Percentiles rank a stretch among this genome's conserved stretches.
phyloP scores from a whole-genome alignment of 2,113 vertebrate genomes.

The Lepisosteus osseus region DNA sequence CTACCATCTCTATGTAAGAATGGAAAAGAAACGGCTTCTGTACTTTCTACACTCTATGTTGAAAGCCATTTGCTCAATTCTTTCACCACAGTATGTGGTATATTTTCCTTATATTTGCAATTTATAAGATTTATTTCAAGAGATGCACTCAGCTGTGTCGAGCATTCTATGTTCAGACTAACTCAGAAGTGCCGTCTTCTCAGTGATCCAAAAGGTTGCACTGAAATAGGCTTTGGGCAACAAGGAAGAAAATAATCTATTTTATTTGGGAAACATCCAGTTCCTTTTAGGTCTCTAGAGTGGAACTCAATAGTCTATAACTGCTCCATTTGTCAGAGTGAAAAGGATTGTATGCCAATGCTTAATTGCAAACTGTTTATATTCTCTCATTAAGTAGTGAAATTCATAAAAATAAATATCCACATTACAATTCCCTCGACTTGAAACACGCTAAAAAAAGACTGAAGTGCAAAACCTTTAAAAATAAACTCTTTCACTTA shows the following conservation, averaged over 20 bases:
- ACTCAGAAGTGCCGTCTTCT: neutral
- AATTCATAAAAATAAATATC: neutral
- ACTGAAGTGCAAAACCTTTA: neutral
- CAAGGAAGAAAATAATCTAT: conserved; percentile 3
- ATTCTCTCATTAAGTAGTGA: neutral
- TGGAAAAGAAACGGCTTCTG: too few relatives aligned
- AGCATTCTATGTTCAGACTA: neutral
- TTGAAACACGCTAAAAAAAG: too few relatives aligned
- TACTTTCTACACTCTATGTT: too few relatives aligned
- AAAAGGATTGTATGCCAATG: neutral
- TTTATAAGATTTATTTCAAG: conserved; percentile 12
- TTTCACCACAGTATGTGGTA: neutral
- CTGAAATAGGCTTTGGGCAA: neutral
- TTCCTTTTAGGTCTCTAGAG: neutral
- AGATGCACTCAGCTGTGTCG: neutral
- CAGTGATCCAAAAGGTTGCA: too few relatives aligned
- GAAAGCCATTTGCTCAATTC: neutral
- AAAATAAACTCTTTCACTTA: neutral
- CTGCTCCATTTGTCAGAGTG: neutral
- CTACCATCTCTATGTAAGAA: too few relatives aligned
- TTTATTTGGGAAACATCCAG: conserved; percentile 17
- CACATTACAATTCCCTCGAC: too few relatives aligned
- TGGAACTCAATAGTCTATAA: neutral
- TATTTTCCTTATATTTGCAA: conserved; percentile 5
- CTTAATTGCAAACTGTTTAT: conserved; percentile 9